These are phyloP conservation scores for Pemphredon lugubris DNA, from an alignment of 2,888 invertebrate species.

Conservation along the genomic window DNA sequence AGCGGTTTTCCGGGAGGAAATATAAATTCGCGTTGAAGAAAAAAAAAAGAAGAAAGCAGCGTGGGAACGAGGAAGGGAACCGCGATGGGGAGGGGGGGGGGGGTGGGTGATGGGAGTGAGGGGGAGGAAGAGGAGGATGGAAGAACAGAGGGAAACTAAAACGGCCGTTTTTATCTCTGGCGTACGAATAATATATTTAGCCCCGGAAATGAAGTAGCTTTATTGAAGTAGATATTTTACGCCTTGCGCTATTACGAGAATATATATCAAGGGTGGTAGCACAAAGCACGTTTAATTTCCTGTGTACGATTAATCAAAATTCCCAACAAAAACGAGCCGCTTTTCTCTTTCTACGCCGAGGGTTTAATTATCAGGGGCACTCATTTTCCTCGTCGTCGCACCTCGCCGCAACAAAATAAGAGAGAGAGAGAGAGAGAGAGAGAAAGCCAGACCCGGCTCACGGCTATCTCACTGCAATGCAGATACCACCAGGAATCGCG, in stretches of 20 bases:
- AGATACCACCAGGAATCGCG: slow-evolving; percentile 53
- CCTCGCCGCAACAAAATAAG: slow-evolving; percentile 57
- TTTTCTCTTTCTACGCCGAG: slow-evolving; percentile 22
- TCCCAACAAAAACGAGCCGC: slow-evolving; percentile 29
- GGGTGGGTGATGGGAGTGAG: too few species aligned
- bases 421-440: too few species aligned
- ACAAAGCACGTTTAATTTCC: slow-evolving; percentile 54
- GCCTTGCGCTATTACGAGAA: slow-evolving; percentile 3
- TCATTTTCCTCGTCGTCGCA: slow-evolving; percentile 59
- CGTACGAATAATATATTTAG: slow-evolving; percentile 44
- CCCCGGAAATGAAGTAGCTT: slow-evolving; percentile 43
- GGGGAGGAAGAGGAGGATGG: background rate
- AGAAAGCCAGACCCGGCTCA: background rate
- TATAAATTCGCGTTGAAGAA: slow-evolving; percentile 36
- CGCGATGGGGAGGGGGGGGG: background rate
- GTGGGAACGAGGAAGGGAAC: background rate
- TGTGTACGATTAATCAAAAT: slow-evolving; percentile 59
- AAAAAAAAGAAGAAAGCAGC: background rate
- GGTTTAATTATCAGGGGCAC: slow-evolving; percentile 59
- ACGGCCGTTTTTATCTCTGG: slow-evolving; percentile 18
- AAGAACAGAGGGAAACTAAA: background rate
- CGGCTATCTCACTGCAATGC: slow-evolving; percentile 45
- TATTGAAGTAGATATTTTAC: slow-evolving; percentile 47
- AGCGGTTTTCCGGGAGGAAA: slow-evolving; percentile 18
- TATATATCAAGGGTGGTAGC: background rate